phyloP scores from a whole-genome alignment of 2,888 invertebrate species.

The Pedicia rivosa region DNA sequence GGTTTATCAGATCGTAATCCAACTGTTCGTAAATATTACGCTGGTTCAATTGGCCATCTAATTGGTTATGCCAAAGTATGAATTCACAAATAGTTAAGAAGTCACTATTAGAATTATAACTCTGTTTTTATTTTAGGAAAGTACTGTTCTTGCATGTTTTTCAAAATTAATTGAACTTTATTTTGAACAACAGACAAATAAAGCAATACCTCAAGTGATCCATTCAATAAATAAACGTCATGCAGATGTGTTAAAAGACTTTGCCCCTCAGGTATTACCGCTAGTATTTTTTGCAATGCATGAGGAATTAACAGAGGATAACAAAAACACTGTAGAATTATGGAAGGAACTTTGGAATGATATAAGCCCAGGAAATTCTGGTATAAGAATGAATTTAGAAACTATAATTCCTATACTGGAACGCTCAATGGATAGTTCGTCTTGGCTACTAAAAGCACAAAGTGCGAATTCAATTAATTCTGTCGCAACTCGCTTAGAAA shows the following conservation, averaged over 20 bases:
- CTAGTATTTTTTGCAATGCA: slow-evolving; percentile 86
- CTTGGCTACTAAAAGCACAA: slow-evolving; percentile 79
- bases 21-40: slow-evolving; percentile 69
- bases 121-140: slow-evolving; percentile 21
- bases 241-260: slow-evolving; percentile 64
- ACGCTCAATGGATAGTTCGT: slow-evolving; percentile 58
- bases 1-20: slow-evolving; percentile 73
- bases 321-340: slow-evolving; percentile 43
- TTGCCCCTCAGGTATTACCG: slow-evolving; percentile 59
- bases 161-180: slow-evolving; percentile 38
- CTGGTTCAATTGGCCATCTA: slow-evolving; percentile 70
- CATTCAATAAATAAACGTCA: slow-evolving; percentile 70
- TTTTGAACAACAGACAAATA: slow-evolving; percentile 53
- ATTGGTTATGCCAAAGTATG: slow-evolving; percentile 62
- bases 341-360: slow-evolving; percentile 87
- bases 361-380: slow-evolving; percentile 75
- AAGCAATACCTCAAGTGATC: slow-evolving; percentile 53
- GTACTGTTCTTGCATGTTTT: slow-evolving; percentile 40
- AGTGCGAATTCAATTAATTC: slow-evolving; percentile 70
- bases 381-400: slow-evolving; percentile 57
- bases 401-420: slow-evolving; percentile 56
- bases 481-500: slow-evolving; percentile 52
- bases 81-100: too few species aligned
- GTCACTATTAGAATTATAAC: slow-evolving; percentile 18
- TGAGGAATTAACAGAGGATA: slow-evolving; percentile 49